Base-by-base conservation (phyloP, 2,113 vertebrate species). In the Crotalus tigris region DNA sequence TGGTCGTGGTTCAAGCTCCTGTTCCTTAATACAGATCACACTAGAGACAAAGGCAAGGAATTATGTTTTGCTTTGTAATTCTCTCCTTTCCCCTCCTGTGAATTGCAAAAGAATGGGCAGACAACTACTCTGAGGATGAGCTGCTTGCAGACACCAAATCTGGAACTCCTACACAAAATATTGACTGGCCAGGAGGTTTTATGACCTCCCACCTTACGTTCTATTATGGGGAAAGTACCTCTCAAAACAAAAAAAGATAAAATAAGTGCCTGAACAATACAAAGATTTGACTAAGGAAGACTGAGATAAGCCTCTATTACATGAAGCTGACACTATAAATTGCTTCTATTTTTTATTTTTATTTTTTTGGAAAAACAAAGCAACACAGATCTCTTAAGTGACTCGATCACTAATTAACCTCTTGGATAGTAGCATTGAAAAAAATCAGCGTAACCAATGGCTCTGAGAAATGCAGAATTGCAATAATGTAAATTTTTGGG, bases 401-500 rank as follows among this genome's bases (percentile, higher is more conserved):
- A 61, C 57, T 64, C 12, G 64, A 87, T 19, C 46, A 7, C 95
- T 96, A 90, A 94, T 96, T 29, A 92, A 96, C 59, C 96, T 97
- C 39, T 93, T 96, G 81, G 97, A 96, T 95, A 96, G 93, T 24
- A 92, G 97, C 51, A 94, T 89, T 81, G 92, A 87, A 0, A 51
- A 51, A 88, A 88, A 46, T 61, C 95, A 53, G 90, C 90, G 51
- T 94, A 64, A 2, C 92, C 97, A 81, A 23, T 97, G 93, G 95
- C 93, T 75, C 95, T 96, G 88, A 95, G 95, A 92, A 94, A 90
- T 0, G 93, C 91, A 49, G 95, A 98, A 92, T 96, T 98, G 46
- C 95, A 96, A 53, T 91, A 96, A 64, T 90, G 49, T 24, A 94
- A 97, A 39, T 94, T 94, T 61, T 89, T 94, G 75, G 96, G 96